phyloP scores from a whole-genome alignment of 2,797 vertebrate species.

The Hephaestus fuliginosus region DNA sequence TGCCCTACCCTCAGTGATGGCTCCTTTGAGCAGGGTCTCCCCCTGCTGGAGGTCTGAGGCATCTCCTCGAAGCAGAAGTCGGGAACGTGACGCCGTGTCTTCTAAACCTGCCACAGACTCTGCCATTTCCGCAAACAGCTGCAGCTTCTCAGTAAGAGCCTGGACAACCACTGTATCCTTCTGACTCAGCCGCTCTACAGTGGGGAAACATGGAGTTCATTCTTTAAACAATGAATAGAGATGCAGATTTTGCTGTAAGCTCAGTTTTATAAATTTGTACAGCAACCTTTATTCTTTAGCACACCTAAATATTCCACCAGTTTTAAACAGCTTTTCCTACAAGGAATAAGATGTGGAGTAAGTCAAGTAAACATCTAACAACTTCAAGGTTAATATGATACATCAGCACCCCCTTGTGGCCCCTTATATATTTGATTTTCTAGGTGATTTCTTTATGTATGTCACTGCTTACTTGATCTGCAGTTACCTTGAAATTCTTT shows the following conservation, averaged over 20 bases:
- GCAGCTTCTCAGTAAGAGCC: constrained; percentile 92
- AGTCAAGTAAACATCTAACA: background rate
- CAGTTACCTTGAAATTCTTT: constrained; percentile 93
- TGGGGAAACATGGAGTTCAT: background rate
- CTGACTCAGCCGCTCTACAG: constrained; percentile 87
- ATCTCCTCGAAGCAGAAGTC: constrained; percentile 89
- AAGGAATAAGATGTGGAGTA: background rate
- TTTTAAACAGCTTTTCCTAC: background rate
- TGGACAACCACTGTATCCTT: constrained; percentile 90
- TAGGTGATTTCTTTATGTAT: background rate
- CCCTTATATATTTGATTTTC: background rate
- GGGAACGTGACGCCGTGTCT: constrained; percentile 74
- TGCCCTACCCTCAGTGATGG: constrained; percentile 90
- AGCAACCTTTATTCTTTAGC: background rate
- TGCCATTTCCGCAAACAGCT: constrained; percentile 92
- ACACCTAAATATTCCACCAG: background rate
- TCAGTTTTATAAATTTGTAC: background rate
- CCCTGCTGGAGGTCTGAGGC: constrained; percentile 90
- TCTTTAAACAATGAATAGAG: background rate
- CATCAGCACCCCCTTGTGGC: constrained; percentile 70
- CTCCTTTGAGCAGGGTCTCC: constrained; percentile 90
- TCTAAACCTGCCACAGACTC: constrained; percentile 87
- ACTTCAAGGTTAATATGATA: background rate
- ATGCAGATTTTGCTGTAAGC: background rate
- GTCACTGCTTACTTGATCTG: background rate